These are phyloP conservation scores for Zoanthus gigantus DNA, from an alignment of 92 coral and sea anemone genomes.

Conservation along the genomic window DNA sequence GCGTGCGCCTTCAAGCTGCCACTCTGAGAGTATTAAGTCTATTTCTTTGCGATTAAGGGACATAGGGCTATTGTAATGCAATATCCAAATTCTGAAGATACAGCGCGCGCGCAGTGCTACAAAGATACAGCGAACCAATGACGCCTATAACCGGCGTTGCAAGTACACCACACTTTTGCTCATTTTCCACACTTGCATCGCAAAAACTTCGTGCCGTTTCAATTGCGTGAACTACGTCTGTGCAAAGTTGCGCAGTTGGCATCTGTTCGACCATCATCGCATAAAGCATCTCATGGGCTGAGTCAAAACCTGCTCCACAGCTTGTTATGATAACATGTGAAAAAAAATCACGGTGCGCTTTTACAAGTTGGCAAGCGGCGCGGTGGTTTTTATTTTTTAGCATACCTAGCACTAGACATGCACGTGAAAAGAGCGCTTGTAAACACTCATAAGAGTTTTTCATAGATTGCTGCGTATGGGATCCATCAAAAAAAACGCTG, in stretches of 20 bases:
- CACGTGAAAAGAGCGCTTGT: neutral
- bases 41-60: neutral
- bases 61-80: neutral
- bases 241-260: neutral
- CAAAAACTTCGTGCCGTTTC: neutral
- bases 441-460: neutral
- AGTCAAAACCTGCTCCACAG: neutral
- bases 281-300: neutral
- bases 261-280: neutral
- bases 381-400: neutral
- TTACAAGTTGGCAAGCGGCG: neutral
- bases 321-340: neutral
- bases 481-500: neutral
- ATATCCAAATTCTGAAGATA: neutral
- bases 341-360: neutral
- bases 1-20: neutral
- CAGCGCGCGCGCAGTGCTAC: neutral
- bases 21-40: neutral
- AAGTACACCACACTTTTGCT: neutral
- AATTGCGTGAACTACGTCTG: neutral
- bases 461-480: neutral
- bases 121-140: neutral
- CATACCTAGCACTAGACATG: neutral
- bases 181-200: neutral
- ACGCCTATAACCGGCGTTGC: neutral